phyloP scores from a whole-genome alignment of 2,888 invertebrate species.

The Drosophila sordidula region DNA sequence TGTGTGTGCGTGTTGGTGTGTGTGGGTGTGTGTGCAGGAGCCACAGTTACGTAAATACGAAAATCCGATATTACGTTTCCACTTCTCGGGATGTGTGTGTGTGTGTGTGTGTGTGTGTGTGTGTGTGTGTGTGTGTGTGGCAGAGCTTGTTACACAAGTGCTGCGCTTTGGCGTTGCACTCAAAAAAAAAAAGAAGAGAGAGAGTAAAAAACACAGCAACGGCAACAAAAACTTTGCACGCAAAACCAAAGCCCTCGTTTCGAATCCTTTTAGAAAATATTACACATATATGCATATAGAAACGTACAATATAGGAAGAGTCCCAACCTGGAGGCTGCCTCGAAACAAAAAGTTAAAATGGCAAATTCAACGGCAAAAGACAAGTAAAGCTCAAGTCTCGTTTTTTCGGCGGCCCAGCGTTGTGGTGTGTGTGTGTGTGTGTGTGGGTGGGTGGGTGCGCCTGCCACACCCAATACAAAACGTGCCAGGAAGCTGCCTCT shows the following conservation, averaged over 20 bases:
- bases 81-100: constrained; percentile 40
- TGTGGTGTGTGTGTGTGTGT: constrained; percentile 18
- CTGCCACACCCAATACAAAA: constrained; percentile 67
- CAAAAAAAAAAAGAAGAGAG: constrained; percentile 27
- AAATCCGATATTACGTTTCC: constrained; percentile 78
- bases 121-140: constrained; percentile 5
- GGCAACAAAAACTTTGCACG: constrained; percentile 63
- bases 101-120: constrained; percentile 2
- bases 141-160: constrained; percentile 70
- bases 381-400: constrained; percentile 61
- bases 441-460: constrained; percentile 41
- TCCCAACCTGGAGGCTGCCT: constrained; percentile 34
- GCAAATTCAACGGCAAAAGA: constrained; percentile 69
- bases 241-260: constrained; percentile 65
- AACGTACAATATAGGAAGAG: constrained; percentile 23
- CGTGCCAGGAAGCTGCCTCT: constrained; percentile 63
- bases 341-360: constrained; percentile 67
- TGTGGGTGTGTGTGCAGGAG: constrained; percentile 45
- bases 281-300: constrained; percentile 1
- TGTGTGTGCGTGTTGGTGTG: constrained; percentile 7
- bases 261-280: constrained; percentile 70
- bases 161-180: constrained; percentile 73
- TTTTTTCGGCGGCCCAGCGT: constrained; percentile 38
- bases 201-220: constrained; percentile 32
- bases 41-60: constrained; percentile 78